Conservation (phyloP, 2,888 invertebrate genomes). For the Acronicta aceris region DNA sequence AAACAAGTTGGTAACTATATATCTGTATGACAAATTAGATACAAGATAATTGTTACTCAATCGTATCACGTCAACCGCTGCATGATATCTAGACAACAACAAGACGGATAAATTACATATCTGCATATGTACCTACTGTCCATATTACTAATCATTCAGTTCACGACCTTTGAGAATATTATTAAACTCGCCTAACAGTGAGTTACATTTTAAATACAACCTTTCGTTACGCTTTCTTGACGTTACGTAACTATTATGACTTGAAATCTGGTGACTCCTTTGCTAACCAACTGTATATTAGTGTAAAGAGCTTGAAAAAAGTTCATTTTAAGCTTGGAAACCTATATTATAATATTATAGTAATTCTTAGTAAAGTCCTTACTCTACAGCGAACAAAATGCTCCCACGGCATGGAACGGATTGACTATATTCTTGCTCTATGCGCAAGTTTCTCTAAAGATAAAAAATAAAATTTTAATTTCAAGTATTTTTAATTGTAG, state of each 20-base stretch:
- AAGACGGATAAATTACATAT: conserved; percentile 18
- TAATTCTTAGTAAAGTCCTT: too few relatives aligned
- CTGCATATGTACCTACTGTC: background rate
- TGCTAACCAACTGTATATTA: conserved; percentile 6
- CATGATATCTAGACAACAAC: conserved; percentile 11
- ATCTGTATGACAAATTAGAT: conserved; percentile 11
- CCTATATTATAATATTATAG: too few relatives aligned
- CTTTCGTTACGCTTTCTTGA: conserved; percentile 31
- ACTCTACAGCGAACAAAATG: too few relatives aligned
- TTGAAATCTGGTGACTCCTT: conserved; percentile 23
- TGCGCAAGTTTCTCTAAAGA: too few relatives aligned
- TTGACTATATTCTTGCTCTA: too few relatives aligned
- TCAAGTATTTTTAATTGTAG: too few relatives aligned
- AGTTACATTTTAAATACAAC: conserved; percentile 27
- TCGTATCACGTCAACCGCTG: conserved; percentile 13
- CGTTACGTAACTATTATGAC: conserved; percentile 35
- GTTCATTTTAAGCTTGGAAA: background rate
- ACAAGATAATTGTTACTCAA: conserved; percentile 28
- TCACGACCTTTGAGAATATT: conserved; percentile 20
- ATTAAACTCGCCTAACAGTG: conserved; percentile 15
- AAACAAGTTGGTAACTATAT: conserved; percentile 10
- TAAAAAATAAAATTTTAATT: too few relatives aligned
- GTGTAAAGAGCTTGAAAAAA: conserved; percentile 25
- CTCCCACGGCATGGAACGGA: too few relatives aligned
- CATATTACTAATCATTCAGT: conserved; percentile 3